Evolutionary conservation across 2,888 invertebrate species (phyloP).

Genomic region (Arrhopalites spinosus): DNA sequence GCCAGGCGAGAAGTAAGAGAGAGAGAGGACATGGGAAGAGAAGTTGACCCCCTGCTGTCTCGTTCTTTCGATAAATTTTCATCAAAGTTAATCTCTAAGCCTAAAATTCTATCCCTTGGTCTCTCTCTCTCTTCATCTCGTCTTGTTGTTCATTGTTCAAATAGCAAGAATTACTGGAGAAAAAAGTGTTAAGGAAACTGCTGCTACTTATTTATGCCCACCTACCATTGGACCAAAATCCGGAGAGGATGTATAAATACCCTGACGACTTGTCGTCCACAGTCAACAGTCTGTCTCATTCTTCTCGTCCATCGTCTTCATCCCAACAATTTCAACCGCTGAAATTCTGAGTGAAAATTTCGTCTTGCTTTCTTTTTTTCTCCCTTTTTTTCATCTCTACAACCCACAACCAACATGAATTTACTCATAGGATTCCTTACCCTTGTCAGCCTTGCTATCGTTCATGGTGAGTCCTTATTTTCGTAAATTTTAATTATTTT

Average conservation of each 20-base stretch:
- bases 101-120: slow-evolving; percentile 36
- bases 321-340: neutral
- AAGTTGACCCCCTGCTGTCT: slow-evolving; percentile 6
- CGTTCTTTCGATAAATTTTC: slow-evolving; percentile 53
- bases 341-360: neutral
- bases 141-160: slow-evolving; percentile 6
- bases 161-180: slow-evolving; percentile 33
- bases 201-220: slow-evolving; percentile 38
- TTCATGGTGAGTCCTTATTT: slow-evolving; percentile 39
- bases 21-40: neutral
- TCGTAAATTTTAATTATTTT: neutral
- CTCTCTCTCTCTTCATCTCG: slow-evolving; percentile 22
- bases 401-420: slow-evolving; percentile 38
- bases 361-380: neutral
- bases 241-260: slow-evolving; percentile 34
- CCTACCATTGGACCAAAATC: slow-evolving; percentile 12
- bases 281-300: slow-evolving; percentile 19
- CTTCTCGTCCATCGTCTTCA: neutral
- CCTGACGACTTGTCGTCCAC: neutral
- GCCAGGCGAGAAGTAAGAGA: too few species aligned
- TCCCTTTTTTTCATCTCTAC: neutral
- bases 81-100: slow-evolving; percentile 49
- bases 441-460: slow-evolving; percentile 41
- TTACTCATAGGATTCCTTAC: slow-evolving; percentile 44
- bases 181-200: slow-evolving; percentile 29